Conservation (phyloP, 2,113 vertebrate genomes). For the Triplophysa dalaica region DNA sequence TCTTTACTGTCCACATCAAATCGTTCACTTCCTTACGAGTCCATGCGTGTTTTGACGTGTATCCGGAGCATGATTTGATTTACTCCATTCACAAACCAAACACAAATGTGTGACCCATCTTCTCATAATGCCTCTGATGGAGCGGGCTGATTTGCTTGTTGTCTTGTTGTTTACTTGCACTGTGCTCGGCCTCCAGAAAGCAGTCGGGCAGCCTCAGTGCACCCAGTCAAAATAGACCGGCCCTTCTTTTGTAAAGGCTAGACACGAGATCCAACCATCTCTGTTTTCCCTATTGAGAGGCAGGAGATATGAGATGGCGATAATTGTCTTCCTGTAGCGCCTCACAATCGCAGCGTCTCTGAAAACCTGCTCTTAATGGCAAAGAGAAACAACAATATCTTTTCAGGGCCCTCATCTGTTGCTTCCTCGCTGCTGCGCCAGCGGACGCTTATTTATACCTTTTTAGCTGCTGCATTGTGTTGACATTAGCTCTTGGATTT, state of each 20-base stretch:
- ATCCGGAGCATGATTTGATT: neutral
- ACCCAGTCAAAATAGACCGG: slow-evolving; percentile 63
- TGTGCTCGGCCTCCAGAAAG: slow-evolving; percentile 49
- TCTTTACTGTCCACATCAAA: neutral
- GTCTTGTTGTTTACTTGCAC: slow-evolving; percentile 55
- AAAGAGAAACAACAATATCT: slow-evolving; percentile 39
- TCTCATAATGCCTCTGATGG: slow-evolving; percentile 55
- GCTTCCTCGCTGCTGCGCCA: slow-evolving; percentile 8
- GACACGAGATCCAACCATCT: slow-evolving; percentile 60
- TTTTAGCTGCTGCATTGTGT: slow-evolving; percentile 32
- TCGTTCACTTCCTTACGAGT: neutral
- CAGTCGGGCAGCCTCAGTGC: slow-evolving; percentile 31
- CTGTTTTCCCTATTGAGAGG: slow-evolving; percentile 48
- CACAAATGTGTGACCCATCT: slow-evolving; percentile 14
- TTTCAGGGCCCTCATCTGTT: slow-evolving; percentile 47
- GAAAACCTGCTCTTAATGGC: slow-evolving; percentile 44
- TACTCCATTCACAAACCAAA: slow-evolving; percentile 2
- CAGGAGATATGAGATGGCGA: slow-evolving; percentile 59
- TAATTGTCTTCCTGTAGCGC: slow-evolving; percentile 47
- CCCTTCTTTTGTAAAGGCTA: slow-evolving; percentile 66
- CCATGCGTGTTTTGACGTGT: neutral
- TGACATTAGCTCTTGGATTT: neutral
- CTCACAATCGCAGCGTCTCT: slow-evolving; percentile 25
- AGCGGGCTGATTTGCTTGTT: slow-evolving; percentile 58
- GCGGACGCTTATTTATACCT: slow-evolving; percentile 22